Conservation (phyloP, 1,140 invertebrate species). For the Hylyphantes graminicola region DNA sequence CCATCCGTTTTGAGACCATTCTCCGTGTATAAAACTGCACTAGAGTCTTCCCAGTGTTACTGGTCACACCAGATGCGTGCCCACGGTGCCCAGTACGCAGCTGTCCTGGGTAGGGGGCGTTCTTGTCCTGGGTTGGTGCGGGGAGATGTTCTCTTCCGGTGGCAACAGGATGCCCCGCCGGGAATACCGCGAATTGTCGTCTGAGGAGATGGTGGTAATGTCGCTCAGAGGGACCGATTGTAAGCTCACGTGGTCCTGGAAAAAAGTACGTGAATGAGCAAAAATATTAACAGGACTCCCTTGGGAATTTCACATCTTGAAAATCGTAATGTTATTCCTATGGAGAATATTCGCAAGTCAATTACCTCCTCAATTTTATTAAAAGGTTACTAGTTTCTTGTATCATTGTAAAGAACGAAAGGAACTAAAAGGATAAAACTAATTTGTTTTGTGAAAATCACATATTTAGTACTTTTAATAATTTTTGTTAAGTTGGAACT, state of each 20-base stretch:
- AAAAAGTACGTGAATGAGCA: neutral
- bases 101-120: slow-evolving; percentile 18
- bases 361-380: too few relatives aligned
- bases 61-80: slow-evolving; percentile 52
- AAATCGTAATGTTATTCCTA: too few relatives aligned
- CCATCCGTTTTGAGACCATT: neutral
- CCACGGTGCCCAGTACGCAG: slow-evolving; percentile 45
- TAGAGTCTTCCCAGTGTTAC: neutral
- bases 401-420: too few relatives aligned
- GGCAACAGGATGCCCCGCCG: slow-evolving; percentile 32
- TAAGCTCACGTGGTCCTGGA: slow-evolving; percentile 57
- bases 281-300: too few relatives aligned
- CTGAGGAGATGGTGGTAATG: slow-evolving; percentile 39
- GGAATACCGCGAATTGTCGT: slow-evolving; percentile 23
- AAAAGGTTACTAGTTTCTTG: too few relatives aligned
- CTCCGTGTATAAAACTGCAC: too few relatives aligned
- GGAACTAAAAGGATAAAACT: too few relatives aligned
- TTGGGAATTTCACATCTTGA: too few relatives aligned
- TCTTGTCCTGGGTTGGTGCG: slow-evolving; percentile 18
- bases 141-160: slow-evolving; percentile 19
- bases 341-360: too few relatives aligned
- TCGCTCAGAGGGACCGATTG: slow-evolving; percentile 57
- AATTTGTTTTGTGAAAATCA: too few relatives aligned
- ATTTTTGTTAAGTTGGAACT: too few relatives aligned
- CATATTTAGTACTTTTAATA: too few relatives aligned